Conservation (phyloP, 2,797 vertebrate species). For the Phataginus tricuspis region DNA sequence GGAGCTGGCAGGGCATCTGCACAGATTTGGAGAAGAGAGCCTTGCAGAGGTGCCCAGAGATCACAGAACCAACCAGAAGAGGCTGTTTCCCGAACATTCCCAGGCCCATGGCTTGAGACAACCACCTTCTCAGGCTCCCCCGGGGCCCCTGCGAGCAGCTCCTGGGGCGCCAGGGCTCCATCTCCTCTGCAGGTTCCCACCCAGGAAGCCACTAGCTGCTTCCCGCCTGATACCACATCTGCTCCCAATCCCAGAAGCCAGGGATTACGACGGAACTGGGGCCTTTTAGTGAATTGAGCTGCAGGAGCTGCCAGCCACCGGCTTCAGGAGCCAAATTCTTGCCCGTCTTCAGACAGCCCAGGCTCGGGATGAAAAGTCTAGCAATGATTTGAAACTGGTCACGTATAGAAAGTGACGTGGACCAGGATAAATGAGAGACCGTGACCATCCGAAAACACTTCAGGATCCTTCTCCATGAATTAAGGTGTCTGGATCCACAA, state of each 20-base stretch:
- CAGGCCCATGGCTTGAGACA: not conserved
- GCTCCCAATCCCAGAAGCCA: not conserved
- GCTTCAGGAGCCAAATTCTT: not conserved
- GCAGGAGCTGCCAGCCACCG: no score
- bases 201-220: not conserved
- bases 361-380: slow-evolving; percentile 86
- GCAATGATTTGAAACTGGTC: slow-evolving; percentile 90
- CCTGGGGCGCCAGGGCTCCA: no score
- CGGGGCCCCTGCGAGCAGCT: not conserved
- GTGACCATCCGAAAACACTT: slow-evolving; percentile 89
- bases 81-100: no score
- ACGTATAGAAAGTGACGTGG: slow-evolving; percentile 87
- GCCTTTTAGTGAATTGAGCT: not conserved
- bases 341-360: slow-evolving; percentile 89
- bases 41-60: not conserved
- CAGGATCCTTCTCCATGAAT: slow-evolving; percentile 85
- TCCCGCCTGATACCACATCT: not conserved
- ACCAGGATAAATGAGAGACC: slow-evolving; percentile 89
- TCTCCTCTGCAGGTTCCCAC: not conserved
- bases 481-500: slow-evolving; percentile 82
- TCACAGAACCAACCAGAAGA: not conserved
- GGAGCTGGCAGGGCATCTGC: not conserved
- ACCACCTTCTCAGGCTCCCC: not conserved
- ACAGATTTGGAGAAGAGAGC: accelerated
- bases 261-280: not conserved